These are phyloP conservation scores for Julus scanicus DNA, from an alignment of 2,888 invertebrate species.

Conservation along the genomic window DNA sequence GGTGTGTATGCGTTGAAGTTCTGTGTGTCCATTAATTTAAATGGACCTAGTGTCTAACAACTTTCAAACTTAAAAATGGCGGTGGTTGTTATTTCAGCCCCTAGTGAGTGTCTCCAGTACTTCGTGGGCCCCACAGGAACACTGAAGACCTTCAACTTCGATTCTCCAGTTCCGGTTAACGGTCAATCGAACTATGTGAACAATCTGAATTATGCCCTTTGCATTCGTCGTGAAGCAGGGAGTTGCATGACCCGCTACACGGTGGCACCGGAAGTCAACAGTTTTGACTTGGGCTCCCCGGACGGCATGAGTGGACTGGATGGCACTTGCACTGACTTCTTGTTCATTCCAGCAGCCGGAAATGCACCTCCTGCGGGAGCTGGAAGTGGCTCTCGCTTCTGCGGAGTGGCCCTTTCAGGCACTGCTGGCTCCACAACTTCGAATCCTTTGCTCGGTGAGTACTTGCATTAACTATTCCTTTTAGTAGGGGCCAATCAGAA, in stretches of 20 bases:
- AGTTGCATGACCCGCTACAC: slow-evolving; percentile 54
- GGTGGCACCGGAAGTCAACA: slow-evolving; percentile 46
- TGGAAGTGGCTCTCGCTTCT: slow-evolving; percentile 53
- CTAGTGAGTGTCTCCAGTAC: slow-evolving; percentile 55
- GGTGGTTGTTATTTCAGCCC: background rate
- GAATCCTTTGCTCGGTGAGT: slow-evolving; percentile 55
- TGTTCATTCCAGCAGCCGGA: slow-evolving; percentile 56
- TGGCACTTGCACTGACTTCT: slow-evolving; percentile 56
- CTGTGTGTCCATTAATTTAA: background rate
- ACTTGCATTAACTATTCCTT: too few relatives aligned
- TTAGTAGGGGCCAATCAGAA: too few relatives aligned
- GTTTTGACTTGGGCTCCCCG: slow-evolving; percentile 54
- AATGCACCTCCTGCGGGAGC: slow-evolving; percentile 55
- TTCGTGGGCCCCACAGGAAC: slow-evolving; percentile 51
- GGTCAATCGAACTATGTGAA: slow-evolving; percentile 56
- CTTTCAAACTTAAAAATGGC: background rate
- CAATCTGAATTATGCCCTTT: slow-evolving; percentile 55
- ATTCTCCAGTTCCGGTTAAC: slow-evolving; percentile 48
- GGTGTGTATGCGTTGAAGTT: slow-evolving; percentile 25
- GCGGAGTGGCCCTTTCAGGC: slow-evolving; percentile 54
- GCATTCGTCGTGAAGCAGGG: slow-evolving; percentile 54
- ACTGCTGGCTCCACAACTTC: slow-evolving; percentile 53
- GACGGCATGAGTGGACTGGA: slow-evolving; percentile 54
- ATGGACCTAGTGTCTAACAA: too few relatives aligned
- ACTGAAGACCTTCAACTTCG: slow-evolving; percentile 56